Evolutionary conservation across 2,888 invertebrate species (phyloP), one percentile per base, ranked within the genome.

Genomic region (Hypomecis atomaria): DNA sequence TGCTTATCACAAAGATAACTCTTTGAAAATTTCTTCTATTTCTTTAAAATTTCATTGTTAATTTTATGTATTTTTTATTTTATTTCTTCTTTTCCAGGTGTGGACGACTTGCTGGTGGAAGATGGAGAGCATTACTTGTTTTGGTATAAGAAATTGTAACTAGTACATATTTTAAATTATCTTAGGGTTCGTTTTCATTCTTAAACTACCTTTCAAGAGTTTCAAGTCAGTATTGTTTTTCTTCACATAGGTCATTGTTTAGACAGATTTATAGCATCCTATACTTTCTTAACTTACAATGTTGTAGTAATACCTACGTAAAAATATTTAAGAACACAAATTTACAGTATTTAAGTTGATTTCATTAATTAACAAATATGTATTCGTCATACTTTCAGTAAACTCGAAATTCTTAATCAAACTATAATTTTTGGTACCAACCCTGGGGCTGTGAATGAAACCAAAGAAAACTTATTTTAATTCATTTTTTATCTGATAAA

Each of bases 111-210:
- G 72, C 93, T 96, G 79, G 97, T 97, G 38, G 96, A 97, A 89
- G 97, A 97, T 76, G 97, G 97, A 23, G 97, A 97, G 83, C 96
- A 97, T 82, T 97, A 97, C 82, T 94, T 98, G 54, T 98, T 97
- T 90, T 98, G 97, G 98, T 98, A 97, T 92, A 97, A 97, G 93
- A 97, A 97, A 89, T 94, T 98, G 90, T 98, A 96, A 95, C 47
- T 64, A 10, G 8, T 1, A 33, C 37, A 5, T 33, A 4, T 42
- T 33, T 42, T 7, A 10, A 13, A 10, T 13, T 13, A 13, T 8
- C 2, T 52, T 23, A 56, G 45, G 50, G 42, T 66, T 71, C 34
- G 54, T 62, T 72, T 62, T 73, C 60, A 59, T 42, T 43, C 23
- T 58, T 58, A 40, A 59, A 54, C 37, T 49, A 44, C n/a, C 52